Base-by-base conservation (phyloP, 2,113 vertebrate genomes). In the Periophthalmus modestus region DNA sequence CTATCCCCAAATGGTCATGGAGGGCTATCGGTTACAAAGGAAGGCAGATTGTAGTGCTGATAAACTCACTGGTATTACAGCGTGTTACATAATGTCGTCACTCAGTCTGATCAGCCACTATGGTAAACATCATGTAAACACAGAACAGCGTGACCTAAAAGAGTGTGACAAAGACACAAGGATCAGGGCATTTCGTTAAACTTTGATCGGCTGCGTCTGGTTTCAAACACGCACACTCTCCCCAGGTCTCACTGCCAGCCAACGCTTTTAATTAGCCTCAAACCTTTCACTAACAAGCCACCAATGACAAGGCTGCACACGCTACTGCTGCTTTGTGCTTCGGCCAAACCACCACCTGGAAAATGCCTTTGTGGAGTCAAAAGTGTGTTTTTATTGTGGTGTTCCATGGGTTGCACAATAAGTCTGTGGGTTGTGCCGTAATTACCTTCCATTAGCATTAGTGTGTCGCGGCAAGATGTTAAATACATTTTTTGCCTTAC, bases 271-370 rank as follows among this genome's bases (percentile, higher is more conserved):
- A 79, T 69, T 78, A 61, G 33, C 57, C 24, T 34, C 62, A 65
- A 46, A 78, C 72, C 69, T 68, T 78, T 79, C 71, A 57, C 18
- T 80, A 68, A 78, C n/a, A 72, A 69, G 19, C 62, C 33, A 39
- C 62, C 59, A 39, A 39, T 65, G 62, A 62, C 34, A 39, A n/a
- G 34, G 16, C 33, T 4, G 24, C 18, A 28, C 67, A 77, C 52
- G 36, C 55, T 18, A 58, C 47, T 62, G 63, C 71, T 75, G 52
- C 55, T 73, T 82, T 62, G 57, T 48, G 59, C 82, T 76, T 79
- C 48, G 57, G 66, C 67, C 46, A 48, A 15, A 43, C 69, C 46
- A 55, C 59, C 62, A 66, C 39, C 54, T 67, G 69, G 63, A 73
- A 46, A 47, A 12, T 55, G 68, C 62, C 50, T 81, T 57, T 28